Percentiles rank a stretch among this genome's conserved stretches.
These are phyloP conservation scores for Agonopterix subpropinquella DNA, from an alignment of 2,888 invertebrate genomes.

Conservation along the genomic window DNA sequence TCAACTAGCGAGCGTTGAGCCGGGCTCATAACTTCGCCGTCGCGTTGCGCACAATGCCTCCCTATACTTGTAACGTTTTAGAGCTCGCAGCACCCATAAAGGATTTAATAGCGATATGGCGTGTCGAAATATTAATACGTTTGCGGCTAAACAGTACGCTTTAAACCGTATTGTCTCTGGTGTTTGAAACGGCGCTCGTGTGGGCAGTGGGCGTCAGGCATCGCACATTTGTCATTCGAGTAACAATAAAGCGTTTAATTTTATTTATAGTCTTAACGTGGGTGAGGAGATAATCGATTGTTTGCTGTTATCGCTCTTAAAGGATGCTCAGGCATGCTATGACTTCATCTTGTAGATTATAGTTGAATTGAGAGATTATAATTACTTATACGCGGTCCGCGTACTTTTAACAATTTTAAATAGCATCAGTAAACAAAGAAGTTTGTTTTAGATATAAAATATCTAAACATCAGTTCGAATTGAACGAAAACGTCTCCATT, in stretches of 20 bases:
- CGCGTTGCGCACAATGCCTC: constrained; percentile 32
- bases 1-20: constrained; percentile 34
- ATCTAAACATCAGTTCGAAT: no score
- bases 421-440: no score
- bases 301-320: constrained; percentile 40
- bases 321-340: constrained; percentile 29
- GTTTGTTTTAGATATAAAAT: no score
- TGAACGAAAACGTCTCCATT: neutral
- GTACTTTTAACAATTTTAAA: no score
- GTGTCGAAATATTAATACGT: constrained; percentile 65
- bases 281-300: constrained; percentile 47
- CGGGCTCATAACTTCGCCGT: constrained; percentile 34
- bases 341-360: constrained; percentile 29
- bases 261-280: constrained; percentile 61
- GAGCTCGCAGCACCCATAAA: constrained; percentile 14
- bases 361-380: no score
- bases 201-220: constrained; percentile 48
- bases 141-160: constrained; percentile 44
- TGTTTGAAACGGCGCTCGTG: constrained; percentile 15
- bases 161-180: constrained; percentile 39
- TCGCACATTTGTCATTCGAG: constrained; percentile 61
- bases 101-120: constrained; percentile 61
- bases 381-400: no score
- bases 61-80: constrained; percentile 44
- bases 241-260: constrained; percentile 65